Evolutionary conservation across 2,888 invertebrate species (phyloP).

Genomic region (Agrotis segetum): DNA sequence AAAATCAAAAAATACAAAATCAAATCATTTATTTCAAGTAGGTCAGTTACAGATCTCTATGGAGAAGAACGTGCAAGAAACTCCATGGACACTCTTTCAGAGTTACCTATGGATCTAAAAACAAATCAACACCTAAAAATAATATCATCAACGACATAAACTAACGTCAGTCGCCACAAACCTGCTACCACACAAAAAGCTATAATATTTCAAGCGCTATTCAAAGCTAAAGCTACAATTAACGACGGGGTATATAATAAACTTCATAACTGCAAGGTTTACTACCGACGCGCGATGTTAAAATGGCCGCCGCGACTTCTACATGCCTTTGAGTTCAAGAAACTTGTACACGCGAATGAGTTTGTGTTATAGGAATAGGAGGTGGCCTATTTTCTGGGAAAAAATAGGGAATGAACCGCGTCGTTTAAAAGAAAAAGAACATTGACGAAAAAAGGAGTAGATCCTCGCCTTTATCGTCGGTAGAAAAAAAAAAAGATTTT

Average conservation of each 20-base stretch:
- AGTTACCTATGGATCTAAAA: background rate
- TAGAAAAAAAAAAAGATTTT: too few species aligned
- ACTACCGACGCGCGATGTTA: constrained; percentile 58
- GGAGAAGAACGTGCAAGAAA: too few species aligned
- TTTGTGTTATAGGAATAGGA: constrained; percentile 7
- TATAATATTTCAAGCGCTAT: constrained; percentile 33
- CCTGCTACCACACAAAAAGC: constrained; percentile 24
- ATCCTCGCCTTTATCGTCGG: too few species aligned
- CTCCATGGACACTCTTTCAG: too few species aligned
- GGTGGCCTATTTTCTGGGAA: background rate
- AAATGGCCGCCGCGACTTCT: constrained; percentile 29
- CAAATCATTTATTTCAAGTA: too few species aligned
- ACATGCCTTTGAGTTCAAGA: constrained; percentile 36
- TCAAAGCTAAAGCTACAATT: constrained; percentile 37
- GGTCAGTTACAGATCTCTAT: too few species aligned
- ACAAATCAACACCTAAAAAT: background rate
- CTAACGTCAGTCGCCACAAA: background rate
- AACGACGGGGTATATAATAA: constrained; percentile 62
- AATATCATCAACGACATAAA: constrained; percentile 1
- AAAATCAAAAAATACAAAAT: too few species aligned
- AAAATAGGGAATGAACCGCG: background rate
- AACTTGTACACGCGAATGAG: constrained; percentile 38
- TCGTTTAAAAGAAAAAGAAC: too few species aligned
- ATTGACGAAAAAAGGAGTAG: too few species aligned
- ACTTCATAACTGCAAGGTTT: constrained; percentile 68